Evolutionary conservation across 2,888 invertebrate species (phyloP).

Genomic region (Orthosia gothica): DNA sequence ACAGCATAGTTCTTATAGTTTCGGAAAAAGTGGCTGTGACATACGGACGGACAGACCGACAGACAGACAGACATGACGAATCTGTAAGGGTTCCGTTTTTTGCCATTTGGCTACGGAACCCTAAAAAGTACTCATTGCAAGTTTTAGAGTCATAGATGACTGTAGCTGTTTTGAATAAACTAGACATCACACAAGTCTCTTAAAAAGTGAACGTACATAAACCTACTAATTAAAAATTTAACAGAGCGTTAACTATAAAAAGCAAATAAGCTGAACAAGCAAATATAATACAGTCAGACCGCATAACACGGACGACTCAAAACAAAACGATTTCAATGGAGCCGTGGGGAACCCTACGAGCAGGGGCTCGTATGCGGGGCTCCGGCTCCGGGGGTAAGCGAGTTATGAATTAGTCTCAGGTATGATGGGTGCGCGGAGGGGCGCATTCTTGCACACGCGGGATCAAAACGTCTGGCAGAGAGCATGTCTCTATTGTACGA

Average conservation of each 20-base stretch:
- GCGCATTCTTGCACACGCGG: conserved; percentile 58
- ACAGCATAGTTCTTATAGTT: no score
- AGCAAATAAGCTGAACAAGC: conserved; percentile 27
- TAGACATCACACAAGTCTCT: neutral
- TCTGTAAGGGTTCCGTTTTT: no score
- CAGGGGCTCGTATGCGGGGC: conserved; percentile 31
- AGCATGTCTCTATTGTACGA: conserved; percentile 51
- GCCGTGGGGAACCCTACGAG: conserved; percentile 58
- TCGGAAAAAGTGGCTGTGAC: no score
- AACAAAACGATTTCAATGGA: conserved; percentile 62
- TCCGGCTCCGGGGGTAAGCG: conserved; percentile 55
- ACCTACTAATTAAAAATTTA: conserved; percentile 29
- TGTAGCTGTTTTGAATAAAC: neutral
- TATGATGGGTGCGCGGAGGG: conserved; percentile 65
- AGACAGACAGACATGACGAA: no score
- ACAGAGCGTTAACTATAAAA: conserved; percentile 30
- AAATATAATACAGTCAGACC: conserved; percentile 48
- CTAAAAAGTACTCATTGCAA: neutral
- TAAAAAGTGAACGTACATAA: neutral
- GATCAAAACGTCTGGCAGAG: conserved; percentile 57
- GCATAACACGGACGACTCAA: conserved; percentile 46
- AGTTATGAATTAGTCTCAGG: conserved; percentile 71
- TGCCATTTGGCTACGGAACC: no score
- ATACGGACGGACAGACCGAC: no score
- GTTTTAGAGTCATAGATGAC: neutral